A percentile compares a stretch with the other conserved stretches of the same genome.
Evolutionary conservation across 2,888 invertebrate genomes (phyloP).

Genomic region (Drosophila anceps): DNA sequence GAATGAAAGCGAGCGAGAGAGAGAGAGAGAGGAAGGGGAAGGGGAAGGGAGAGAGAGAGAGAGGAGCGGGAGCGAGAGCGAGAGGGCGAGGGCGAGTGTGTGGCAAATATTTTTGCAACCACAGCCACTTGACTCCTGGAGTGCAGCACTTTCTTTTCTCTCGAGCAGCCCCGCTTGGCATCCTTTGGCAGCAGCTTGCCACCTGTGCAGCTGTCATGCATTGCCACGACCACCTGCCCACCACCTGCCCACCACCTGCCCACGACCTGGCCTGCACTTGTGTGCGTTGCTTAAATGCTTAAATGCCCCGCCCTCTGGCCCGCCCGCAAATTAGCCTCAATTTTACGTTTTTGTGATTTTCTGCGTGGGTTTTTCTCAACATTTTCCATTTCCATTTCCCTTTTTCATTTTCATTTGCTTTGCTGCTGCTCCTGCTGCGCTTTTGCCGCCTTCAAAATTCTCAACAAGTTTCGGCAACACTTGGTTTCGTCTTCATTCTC

Average conservation of each 20-base stretch:
- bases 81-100: constrained; percentile 2
- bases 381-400: constrained; percentile 23
- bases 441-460: constrained; percentile 26
- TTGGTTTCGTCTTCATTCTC: background rate
- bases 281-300: constrained; percentile 41
- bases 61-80: background rate
- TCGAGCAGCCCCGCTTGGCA: constrained; percentile 18
- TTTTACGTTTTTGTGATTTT: constrained; percentile 37
- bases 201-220: constrained; percentile 36
- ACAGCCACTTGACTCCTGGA: constrained; percentile 80
- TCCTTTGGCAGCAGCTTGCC: constrained; percentile 30
- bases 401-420: constrained; percentile 5
- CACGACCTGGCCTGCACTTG: constrained; percentile 1
- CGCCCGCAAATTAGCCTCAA: constrained; percentile 47
- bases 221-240: background rate
- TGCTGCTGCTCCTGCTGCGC: constrained; percentile 14
- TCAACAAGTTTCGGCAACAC: constrained; percentile 31
- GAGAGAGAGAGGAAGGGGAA: background rate
- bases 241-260: background rate
- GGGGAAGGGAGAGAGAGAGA: background rate
- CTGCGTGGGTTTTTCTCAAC: constrained; percentile 23
- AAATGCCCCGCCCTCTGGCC: constrained; percentile 5
- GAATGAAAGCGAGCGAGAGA: background rate
- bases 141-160: constrained; percentile 68
- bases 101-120: constrained; percentile 64